Evolutionary conservation across 1,140 invertebrate species (phyloP).

Genomic region (Pygmarrhopalites habei): DNA sequence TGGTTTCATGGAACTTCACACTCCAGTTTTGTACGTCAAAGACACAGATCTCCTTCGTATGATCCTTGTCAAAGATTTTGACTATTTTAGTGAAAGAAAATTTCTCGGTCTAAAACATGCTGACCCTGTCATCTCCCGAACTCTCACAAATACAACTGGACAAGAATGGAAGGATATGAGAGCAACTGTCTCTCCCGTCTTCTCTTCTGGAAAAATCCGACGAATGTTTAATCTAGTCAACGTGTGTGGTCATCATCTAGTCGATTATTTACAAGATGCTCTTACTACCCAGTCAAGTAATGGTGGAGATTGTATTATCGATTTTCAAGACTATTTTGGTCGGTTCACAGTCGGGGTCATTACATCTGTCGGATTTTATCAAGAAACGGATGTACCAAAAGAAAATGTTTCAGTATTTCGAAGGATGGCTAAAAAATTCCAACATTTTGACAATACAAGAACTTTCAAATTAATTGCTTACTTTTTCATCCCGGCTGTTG

Average conservation of each 20-base stretch:
- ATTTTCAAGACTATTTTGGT: slow-evolving; percentile 33
- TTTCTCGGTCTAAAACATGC: background rate
- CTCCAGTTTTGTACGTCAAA: slow-evolving; percentile 44
- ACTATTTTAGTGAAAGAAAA: slow-evolving; percentile 31
- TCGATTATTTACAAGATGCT: slow-evolving; percentile 3
- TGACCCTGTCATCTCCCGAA: slow-evolving; percentile 3
- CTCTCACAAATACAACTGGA: slow-evolving; percentile 22
- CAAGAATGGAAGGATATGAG: slow-evolving; percentile 52
- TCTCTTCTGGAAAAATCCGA: slow-evolving; percentile 45
- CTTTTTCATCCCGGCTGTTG: background rate
- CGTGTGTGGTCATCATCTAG: slow-evolving; percentile 40
- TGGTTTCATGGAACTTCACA: background rate
- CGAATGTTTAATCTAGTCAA: slow-evolving; percentile 44
- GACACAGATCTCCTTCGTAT: slow-evolving; percentile 47
- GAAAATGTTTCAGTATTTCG: slow-evolving; percentile 4
- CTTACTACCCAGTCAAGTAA: background rate
- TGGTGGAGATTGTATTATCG: too few species aligned
- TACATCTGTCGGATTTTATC: slow-evolving; percentile 40
- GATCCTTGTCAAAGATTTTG: slow-evolving; percentile 48
- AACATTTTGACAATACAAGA: background rate
- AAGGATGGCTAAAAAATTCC: background rate
- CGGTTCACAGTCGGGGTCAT: slow-evolving; percentile 13
- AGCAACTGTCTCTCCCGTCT: slow-evolving; percentile 51
- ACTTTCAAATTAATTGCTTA: background rate
- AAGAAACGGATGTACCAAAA: slow-evolving; percentile 4